phyloP scores from a whole-genome alignment of 2,113 vertebrate genomes.

The Pelodiscus sinensis region DNA sequence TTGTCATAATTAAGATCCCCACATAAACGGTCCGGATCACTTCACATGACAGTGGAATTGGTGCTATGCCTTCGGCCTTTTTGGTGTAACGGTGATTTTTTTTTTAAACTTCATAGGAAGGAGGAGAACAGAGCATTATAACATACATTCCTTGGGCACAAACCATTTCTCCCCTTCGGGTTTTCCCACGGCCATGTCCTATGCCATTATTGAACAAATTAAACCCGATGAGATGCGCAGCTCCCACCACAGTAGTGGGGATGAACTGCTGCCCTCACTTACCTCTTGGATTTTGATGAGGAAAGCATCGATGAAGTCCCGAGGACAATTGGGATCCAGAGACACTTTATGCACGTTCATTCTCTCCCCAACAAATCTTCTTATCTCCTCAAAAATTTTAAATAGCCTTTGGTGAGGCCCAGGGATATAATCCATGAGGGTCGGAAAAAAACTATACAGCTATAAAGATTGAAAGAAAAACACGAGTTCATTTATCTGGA shows the following conservation, averaged over 20 bases:
- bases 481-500: background rate
- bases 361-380: constrained; percentile 68
- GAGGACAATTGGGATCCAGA: constrained; percentile 71
- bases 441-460: constrained; percentile 81
- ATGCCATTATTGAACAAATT: background rate
- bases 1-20: accelerated
- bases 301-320: constrained; percentile 87
- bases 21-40: background rate
- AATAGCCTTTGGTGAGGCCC: constrained; percentile 74
- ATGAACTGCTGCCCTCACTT: background rate
- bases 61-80: background rate
- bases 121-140: background rate
- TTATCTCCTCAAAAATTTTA: background rate
- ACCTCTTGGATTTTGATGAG: constrained; percentile 83
- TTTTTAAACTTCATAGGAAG: background rate
- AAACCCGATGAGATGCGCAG: background rate
- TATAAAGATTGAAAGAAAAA: background rate
- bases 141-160: background rate
- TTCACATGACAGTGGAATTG: background rate
- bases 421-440: constrained; percentile 76
- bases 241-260: background rate
- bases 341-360: constrained; percentile 77
- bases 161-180: background rate
- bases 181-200: background rate
- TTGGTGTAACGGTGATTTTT: background rate